Base-by-base conservation (phyloP, 2,113 vertebrate genomes). In the Nettapus auritus region DNA sequence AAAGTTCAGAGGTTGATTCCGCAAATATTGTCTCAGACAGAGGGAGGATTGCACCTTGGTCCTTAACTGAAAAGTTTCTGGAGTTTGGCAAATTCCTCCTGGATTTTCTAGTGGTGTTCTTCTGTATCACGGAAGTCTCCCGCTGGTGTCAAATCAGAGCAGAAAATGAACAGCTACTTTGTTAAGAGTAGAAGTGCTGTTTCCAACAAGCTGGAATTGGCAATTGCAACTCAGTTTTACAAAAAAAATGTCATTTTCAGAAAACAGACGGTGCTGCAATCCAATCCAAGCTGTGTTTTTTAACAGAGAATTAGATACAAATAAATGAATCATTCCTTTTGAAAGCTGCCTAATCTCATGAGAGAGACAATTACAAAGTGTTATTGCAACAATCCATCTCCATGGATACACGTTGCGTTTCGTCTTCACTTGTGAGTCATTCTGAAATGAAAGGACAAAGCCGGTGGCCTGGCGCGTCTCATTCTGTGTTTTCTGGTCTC, bases 301-400 rank as follows among this genome's bases (percentile, higher is more conserved):
- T 15, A 73, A 66, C 40, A 23, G 19, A 40, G 67, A 88, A 40
- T 52, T 66, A 52, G 38, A 46, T 48, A 68, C 76, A 95, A 95
- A 87, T 91, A 90, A 96, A 63, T 94, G 48, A 92, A 70, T 96
- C 77, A 34, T 2, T 89, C 84, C 81, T 92, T 92, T 40, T 86
- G 53, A 95, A 79, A 94, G 69, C 91, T 71, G 86, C 74, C 42
- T 82, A 44, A 62, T 95, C 86, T 92, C 83, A 14, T 3, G 36
- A 82, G 92, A 68, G 48, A 82, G 62, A 67, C 42, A n/a, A 59
- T 90, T 86, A 86, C 86, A 75, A 67, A 82, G 59, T 66, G 48
- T 73, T 94, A 63, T 59, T 92, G 84, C 90, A 94, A 46, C 86
- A 86, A 6, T 56, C 62, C 29, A 36, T 96, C 76, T 86, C 94